Percentiles rank a stretch among this genome's conserved stretches.
phyloP scores from a whole-genome alignment of 2,888 invertebrate species.

The Escarpia spicata region DNA sequence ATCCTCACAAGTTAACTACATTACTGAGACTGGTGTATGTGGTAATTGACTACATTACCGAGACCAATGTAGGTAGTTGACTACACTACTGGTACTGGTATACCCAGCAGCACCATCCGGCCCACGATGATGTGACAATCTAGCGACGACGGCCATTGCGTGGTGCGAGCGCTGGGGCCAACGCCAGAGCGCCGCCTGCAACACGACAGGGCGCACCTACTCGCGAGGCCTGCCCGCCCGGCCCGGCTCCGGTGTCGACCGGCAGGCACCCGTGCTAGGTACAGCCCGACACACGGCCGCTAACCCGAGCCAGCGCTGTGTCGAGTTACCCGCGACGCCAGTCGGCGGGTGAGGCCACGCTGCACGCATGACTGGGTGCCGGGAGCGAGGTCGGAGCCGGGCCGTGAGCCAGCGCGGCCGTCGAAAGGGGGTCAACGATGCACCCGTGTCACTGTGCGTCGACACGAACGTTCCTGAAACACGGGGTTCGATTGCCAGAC shows the following conservation, averaged over 20 bases:
- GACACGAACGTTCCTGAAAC: background rate
- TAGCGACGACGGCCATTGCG: background rate
- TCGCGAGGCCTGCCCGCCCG: background rate
- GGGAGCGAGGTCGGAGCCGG: background rate
- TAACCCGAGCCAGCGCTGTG: background rate
- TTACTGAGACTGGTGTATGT: too few relatives aligned
- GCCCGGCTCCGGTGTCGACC: background rate
- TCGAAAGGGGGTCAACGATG: background rate
- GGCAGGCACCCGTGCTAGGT: background rate
- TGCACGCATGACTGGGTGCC: background rate
- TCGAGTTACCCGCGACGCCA: background rate
- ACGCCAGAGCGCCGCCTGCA: background rate
- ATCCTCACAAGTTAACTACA: too few relatives aligned
- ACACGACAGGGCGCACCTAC: background rate
- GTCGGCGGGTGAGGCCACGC: background rate
- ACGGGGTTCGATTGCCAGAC: constrained; percentile 1
- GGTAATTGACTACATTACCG: too few relatives aligned
- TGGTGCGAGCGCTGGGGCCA: background rate
- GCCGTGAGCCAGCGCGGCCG: background rate
- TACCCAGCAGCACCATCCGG: too few relatives aligned
- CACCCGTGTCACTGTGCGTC: constrained; percentile 6
- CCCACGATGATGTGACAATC: background rate
- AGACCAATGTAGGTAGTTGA: too few relatives aligned
- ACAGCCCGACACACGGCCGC: background rate
- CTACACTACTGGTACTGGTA: too few relatives aligned